A percentile compares a stretch with the other conserved stretches of the same genome.
Evolutionary conservation across 2,113 vertebrate species (phyloP).

Genomic region (Melospiza melodia): DNA sequence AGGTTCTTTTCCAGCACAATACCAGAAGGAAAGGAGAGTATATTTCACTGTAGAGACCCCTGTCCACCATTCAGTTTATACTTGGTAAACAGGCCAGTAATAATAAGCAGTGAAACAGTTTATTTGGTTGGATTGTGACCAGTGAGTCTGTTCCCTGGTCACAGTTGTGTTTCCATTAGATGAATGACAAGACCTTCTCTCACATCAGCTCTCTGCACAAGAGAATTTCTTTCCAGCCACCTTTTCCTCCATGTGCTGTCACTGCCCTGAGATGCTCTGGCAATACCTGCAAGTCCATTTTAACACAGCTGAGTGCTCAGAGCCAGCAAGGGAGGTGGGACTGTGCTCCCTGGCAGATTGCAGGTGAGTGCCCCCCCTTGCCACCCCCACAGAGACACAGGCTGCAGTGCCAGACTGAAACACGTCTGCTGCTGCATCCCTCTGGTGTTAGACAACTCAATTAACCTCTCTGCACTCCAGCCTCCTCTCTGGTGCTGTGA

Average conservation of each 20-base stretch:
- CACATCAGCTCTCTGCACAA: background rate
- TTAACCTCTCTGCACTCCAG: slow-evolving; percentile 35
- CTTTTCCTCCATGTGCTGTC: background rate
- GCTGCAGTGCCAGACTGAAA: background rate
- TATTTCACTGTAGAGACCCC: background rate
- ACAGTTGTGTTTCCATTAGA: background rate
- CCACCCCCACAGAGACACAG: accelerated
- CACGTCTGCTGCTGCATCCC: background rate
- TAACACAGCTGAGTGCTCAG: background rate
- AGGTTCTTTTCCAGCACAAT: background rate
- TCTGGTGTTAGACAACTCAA: background rate
- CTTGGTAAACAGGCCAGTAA: background rate
- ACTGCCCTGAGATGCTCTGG: background rate
- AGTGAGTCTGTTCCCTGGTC: background rate
- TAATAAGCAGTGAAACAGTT: slow-evolving; percentile 1
- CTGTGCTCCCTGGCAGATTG: background rate
- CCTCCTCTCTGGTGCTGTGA: background rate
- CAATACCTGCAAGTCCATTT: background rate
- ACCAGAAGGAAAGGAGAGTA: background rate
- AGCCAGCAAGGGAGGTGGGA: background rate
- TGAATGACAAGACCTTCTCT: background rate
- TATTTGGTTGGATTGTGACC: slow-evolving; percentile 11
- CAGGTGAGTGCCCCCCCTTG: background rate
- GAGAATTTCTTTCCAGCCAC: background rate
- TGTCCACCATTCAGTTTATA: background rate